These are phyloP conservation scores for Argentina silus DNA, from an alignment of 2,797 vertebrate species.

Conservation along the genomic window DNA sequence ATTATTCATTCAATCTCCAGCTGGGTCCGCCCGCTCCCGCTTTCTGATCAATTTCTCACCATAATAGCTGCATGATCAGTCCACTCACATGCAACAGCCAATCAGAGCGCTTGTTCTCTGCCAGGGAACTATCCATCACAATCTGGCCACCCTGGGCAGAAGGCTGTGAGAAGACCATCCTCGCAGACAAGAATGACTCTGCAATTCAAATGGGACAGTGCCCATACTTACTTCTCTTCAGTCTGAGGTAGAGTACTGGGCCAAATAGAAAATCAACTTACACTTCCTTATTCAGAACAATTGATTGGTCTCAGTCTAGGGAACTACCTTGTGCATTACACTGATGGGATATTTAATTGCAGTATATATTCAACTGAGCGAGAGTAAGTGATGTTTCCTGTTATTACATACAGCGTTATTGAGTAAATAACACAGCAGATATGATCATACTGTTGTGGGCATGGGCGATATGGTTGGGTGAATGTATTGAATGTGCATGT, in stretches of 20 bases:
- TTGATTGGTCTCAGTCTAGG: not conserved
- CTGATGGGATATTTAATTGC: not conserved
- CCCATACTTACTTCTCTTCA: not conserved
- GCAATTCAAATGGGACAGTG: not conserved
- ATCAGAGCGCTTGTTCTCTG: slow-evolving; percentile 50
- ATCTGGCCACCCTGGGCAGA: slow-evolving; percentile 19
- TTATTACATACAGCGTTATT: not conserved
- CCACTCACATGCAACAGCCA: slow-evolving; percentile 46
- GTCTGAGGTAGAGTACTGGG: not conserved
- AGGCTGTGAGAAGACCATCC: slow-evolving; percentile 26
- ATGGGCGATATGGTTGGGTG: not conserved
- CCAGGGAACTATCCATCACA: slow-evolving; percentile 61
- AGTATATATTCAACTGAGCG: not conserved
- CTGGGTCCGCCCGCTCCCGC: slow-evolving; percentile 28
- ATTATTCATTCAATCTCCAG: slow-evolving; percentile 74
- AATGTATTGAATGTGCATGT: not conserved
- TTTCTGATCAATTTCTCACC: slow-evolving; percentile 67
- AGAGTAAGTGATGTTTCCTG: not conserved
- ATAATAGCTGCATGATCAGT: slow-evolving; percentile 41
- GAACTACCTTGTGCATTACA: not conserved
- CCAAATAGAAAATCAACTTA: not conserved
- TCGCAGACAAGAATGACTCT: slow-evolving; percentile 31
- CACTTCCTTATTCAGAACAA: not conserved
- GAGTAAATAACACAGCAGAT: not conserved
- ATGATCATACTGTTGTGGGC: not conserved